Conservation (phyloP, 2,113 vertebrate species). For the Orcinus orca region DNA sequence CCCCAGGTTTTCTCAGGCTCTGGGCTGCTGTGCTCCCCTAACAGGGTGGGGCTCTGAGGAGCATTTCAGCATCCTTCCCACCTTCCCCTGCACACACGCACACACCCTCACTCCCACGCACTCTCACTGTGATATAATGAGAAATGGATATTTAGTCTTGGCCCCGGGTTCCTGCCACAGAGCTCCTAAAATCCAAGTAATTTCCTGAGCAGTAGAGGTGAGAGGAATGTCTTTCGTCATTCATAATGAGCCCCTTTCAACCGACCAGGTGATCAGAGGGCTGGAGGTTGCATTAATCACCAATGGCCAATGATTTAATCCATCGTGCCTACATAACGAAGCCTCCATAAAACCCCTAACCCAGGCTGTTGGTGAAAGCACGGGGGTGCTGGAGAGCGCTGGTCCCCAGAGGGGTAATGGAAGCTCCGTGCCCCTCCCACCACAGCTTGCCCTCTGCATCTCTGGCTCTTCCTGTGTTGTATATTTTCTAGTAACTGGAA, state of each 20-base stretch:
- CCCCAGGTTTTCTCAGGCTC: background rate
- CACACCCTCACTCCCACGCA: background rate
- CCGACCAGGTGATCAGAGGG: background rate
- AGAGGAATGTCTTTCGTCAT: background rate
- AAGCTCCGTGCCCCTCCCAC: background rate
- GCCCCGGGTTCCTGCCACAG: background rate
- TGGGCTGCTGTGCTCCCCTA: too few species aligned
- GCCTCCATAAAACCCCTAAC: background rate
- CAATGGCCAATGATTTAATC: background rate
- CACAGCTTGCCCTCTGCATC: accelerated
- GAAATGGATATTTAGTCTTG: background rate
- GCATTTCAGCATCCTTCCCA: background rate
- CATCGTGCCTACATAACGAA: accelerated
- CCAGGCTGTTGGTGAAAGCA: background rate
- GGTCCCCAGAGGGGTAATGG: background rate
- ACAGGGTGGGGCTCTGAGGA: background rate
- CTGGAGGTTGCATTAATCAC: background rate
- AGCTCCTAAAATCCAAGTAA: background rate
- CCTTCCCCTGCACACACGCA: accelerated
- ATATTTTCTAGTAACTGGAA: background rate
- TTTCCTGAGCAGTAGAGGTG: background rate
- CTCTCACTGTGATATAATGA: accelerated
- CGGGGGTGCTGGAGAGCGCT: background rate
- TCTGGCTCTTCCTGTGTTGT: background rate
- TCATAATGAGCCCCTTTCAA: background rate